Conservation (phyloP, 2,113 vertebrate species). For the Sclerurus mexicanus region DNA sequence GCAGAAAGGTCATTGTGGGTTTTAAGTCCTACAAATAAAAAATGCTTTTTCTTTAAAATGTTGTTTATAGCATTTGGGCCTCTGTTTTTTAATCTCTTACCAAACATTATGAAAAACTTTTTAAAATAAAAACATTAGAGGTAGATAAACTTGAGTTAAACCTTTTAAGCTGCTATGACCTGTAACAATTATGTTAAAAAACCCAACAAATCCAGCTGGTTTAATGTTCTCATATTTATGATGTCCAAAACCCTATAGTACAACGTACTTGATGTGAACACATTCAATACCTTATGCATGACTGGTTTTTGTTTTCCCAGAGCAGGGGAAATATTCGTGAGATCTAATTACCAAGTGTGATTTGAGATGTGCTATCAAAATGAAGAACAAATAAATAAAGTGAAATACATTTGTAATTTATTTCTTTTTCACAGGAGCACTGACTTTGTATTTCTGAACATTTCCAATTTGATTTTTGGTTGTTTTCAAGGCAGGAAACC, state of each 20-base stretch:
- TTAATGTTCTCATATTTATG: constrained; percentile 39
- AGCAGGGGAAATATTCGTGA: constrained; percentile 28
- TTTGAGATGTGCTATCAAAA: constrained; percentile 39
- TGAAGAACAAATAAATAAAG: constrained; percentile 46
- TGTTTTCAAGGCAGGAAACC: background rate
- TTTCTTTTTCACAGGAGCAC: background rate
- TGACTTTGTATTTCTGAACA: background rate
- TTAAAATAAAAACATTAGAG: background rate
- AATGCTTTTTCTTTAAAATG: background rate
- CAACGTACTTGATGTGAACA: background rate
- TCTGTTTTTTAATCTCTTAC: background rate
- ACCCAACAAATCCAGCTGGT: background rate
- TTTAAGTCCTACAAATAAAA: background rate
- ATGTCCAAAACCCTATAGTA: background rate
- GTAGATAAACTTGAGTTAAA: constrained; percentile 30
- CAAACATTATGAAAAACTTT: background rate
- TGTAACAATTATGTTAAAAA: background rate
- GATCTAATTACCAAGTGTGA: constrained; percentile 2
- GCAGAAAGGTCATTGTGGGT: background rate
- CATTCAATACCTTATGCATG: constrained; percentile 32
- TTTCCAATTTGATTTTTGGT: background rate
- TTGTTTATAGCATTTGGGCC: background rate
- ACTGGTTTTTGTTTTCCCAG: constrained; percentile 20
- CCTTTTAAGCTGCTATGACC: constrained; percentile 31
- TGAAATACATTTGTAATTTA: background rate